Evolutionary conservation across 2,888 invertebrate genomes (phyloP), one percentile per base, ranked within the genome.

Genomic region (Lasioglossum marginatum): DNA sequence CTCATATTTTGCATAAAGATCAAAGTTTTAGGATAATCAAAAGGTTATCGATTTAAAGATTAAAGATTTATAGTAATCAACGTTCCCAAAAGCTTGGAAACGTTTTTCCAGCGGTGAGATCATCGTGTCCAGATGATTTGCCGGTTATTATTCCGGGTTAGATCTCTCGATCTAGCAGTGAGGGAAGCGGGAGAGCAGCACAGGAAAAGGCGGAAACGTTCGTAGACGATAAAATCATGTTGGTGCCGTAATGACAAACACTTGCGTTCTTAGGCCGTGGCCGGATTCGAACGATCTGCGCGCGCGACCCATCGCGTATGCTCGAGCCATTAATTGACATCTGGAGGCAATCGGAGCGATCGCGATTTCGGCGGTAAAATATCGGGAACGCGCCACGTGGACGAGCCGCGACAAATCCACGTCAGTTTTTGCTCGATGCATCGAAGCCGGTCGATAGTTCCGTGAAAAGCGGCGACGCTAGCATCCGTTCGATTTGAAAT

Each of bases 301-400:
- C 92, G 90, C 92, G 91, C 87, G 87, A 85, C 90, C 86, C 48
- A 77, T 92, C 91, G 92, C 94, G 94, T 92, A 94, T 94, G 95
- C 93, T 93, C 90, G 92, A 93, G 91, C 92, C 93, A 93, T 95
- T 93, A 94, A 95, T 95, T 93, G 93, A 92, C 95, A 94, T 94
- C 94, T 94, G 95, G 93, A 92, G 90, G 92, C 93, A 93, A 95
- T 95, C 94, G 94, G 90, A 93, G 6, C 63, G 31, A 94, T 93
- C 91, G 92, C 91, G 88, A 93, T 92, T 93, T 93, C 90, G 93
- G 89, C 87, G 84, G 89, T 93, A 89, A 93, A 93, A 92, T 92
- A 93, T 92, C 79, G 77, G 79, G 83, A 63, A 52, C 52, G 72
- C 70, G 66, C 75, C 68, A 52, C 63, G 70, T 76, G 77, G 66